Conservation (phyloP, 2,113 vertebrate species). For the Semnopithecus entellus region DNA sequence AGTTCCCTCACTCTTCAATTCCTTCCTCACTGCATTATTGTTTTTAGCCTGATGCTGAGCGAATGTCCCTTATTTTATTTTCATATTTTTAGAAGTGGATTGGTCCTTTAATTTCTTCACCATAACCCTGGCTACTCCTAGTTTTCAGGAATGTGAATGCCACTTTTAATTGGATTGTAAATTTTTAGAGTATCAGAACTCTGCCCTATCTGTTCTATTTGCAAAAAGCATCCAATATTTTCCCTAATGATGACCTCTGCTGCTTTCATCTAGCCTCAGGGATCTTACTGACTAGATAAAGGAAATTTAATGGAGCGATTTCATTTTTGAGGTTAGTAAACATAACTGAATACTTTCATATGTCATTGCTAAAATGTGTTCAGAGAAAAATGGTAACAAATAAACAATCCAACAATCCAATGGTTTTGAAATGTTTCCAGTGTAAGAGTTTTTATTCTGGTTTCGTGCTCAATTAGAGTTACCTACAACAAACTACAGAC, state of each 20-base stretch:
- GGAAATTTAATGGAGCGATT: background rate
- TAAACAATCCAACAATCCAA: background rate
- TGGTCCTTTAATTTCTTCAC: background rate
- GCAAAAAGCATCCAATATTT: background rate
- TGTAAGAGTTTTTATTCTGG: slow-evolving; percentile 73
- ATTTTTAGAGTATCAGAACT: background rate
- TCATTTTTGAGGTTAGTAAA: slow-evolving; percentile 45
- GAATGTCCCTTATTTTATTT: background rate
- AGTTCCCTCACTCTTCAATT: background rate
- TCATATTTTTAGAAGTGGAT: background rate
- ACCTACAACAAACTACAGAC: slow-evolving; percentile 75
- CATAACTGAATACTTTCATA: background rate
- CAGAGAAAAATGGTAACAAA: background rate
- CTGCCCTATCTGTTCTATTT: slow-evolving; percentile 11
- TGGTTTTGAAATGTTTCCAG: slow-evolving; percentile 44
- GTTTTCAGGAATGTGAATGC: background rate
- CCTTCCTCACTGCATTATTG: background rate
- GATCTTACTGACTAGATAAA: background rate
- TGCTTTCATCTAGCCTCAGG: background rate
- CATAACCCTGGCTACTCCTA: background rate
- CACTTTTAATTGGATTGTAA: background rate
- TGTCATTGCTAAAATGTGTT: background rate
- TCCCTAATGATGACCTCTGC: background rate
- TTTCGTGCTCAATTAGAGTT: slow-evolving; percentile 38
- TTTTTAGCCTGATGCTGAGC: background rate